Base-by-base conservation (phyloP, 2,113 vertebrate genomes). In the Myrmophylax atrothorax region DNA sequence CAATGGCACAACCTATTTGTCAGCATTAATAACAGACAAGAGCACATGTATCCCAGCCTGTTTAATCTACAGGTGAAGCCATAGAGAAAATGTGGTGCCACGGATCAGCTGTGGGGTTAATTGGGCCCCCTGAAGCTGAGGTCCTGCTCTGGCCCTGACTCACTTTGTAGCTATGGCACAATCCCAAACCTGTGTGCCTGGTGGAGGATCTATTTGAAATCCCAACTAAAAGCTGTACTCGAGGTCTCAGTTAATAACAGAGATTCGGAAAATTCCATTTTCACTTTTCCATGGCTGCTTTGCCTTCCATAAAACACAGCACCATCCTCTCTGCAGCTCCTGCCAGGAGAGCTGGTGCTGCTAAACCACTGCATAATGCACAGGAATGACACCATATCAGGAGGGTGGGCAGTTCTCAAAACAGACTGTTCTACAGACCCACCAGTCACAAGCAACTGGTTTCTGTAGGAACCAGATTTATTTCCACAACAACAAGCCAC, bases 381-480 rank as follows among this genome's bases (percentile, higher is more conserved):
- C 56, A 31, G 49, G 37, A 62, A 19, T 38, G 18, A 40, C 60
- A 62, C 25, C 26, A 4, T 9, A 40, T 58, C 72, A 42, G 90
- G 53, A 91, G 56, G 25, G 68, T 5, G 63, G 47, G 66, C 91
- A 67, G 55, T 87, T 92, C 76, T 3, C 40, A 53, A n/a, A 87
- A 76, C 80, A 90, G 52, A 25, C 24, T 82, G 14, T 84, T 87
- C 84, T 50, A 42, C 14, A 6, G 76, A 66, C 90, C 66, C 70
- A 55, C 70, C 72, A 91, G 66, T 53, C 62, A 62, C 90, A 88
- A 49, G 74, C 75, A 68, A 40, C 42, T 37, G 2, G 83, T 96
- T 96, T 74, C 93, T 93, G 96, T 75, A 89, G 94, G 90, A 96
- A 93, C 80, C 74, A 22, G 66, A 83, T 73, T 84, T 76, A 69